Evolutionary conservation across 1,140 invertebrate species (phyloP), one percentile per base, ranked within the genome.

Genomic region (Apolygus lucorum): DNA sequence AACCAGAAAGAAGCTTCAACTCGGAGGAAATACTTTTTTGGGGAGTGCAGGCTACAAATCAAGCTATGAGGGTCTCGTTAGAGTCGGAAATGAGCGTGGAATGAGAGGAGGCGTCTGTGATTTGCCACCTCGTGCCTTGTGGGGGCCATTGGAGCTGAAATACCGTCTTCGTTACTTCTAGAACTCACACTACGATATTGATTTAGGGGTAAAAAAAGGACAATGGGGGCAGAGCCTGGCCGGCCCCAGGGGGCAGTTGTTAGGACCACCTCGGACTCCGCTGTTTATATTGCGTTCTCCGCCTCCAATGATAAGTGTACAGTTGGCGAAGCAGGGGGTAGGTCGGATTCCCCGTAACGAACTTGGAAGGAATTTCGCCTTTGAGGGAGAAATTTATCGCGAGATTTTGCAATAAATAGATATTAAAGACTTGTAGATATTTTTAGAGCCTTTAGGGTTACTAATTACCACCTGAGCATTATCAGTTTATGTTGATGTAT

Each of bases 51-150:
- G 4, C 54, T 22, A 59, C 54, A 59, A 59, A 59, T 59, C 54
- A 59, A 59, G 54, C 54, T 59, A 59, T 59, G 54, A 59, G 54
- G 54, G 54, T 59, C 54, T 59, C 54, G 54, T 59, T 59, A 59
- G 54, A 59, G 54, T 59, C 54, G 54, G 54, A 59, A 59, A 59
- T 59, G 54, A 59, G 22, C 22, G 54, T 59, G 54, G 54, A 59
- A 59, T 59, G 54, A 59, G 54, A 59, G 54, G 17, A 49, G 34
- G 34, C 34, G 34, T 49, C 22, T 22, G 11, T 59, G 54, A 59
- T 59, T 59, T 59, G 54, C 54, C 54, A 59, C 54, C 22, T 59
- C 22, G 2, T 59, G 54, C 54, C 54, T 59, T 59, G 54, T 59
- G 54, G 54, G 54, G 54, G 54, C 54, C 54, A 59, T 59, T 59